Base-by-base conservation (phyloP, 2,888 invertebrate species). In the Tolmerus cingulatus region DNA sequence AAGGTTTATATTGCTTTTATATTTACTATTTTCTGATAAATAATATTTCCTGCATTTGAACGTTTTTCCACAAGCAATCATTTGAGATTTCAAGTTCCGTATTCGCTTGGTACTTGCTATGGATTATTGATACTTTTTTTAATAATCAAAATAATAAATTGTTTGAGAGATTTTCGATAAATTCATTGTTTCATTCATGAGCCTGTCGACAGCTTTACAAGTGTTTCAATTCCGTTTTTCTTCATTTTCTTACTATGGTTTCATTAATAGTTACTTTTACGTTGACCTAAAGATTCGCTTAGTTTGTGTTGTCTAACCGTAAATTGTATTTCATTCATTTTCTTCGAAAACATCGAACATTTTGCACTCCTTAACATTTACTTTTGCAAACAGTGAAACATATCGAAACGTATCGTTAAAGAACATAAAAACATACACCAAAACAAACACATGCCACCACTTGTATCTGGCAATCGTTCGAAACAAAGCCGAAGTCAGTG, bases 131-230 rank as follows among this genome's bases (percentile, higher is more conserved):
- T 51, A 37, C 51, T 51, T 76, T n/a, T 46, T 51, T 51, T 30
- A 79, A 30, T 78, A 78, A 78, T 19, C 34, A n/a, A 76, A 76
- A 5, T n/a, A 19, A 76, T 37, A 76, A 76, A 76, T 34, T 40
- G 27, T 27, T 74, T 74, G 12, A 43, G 30, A 74, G 74, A 30
- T 30, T 23, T 34, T 74, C 74, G 16, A 74, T 74, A 30, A 43
- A 14, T 55, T 81, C 81, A 81, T 81, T 23, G 55, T 82, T 57
- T 66, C 57, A 82, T 82, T 82, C 82, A 85, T 85, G 85, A 85
- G 85, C 85, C 85, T 85, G 85, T 27, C 85, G 85, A 85, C 85
- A 74, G 74, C 74, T 74, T 82, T 27, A n/a, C 27, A 85, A 46
- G 40, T 74, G 43, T 46, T 74, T 40, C 76, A 40, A 84, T 23